phyloP scores from a whole-genome alignment of 2,888 invertebrate species.

The Mellilla xanthometata region DNA sequence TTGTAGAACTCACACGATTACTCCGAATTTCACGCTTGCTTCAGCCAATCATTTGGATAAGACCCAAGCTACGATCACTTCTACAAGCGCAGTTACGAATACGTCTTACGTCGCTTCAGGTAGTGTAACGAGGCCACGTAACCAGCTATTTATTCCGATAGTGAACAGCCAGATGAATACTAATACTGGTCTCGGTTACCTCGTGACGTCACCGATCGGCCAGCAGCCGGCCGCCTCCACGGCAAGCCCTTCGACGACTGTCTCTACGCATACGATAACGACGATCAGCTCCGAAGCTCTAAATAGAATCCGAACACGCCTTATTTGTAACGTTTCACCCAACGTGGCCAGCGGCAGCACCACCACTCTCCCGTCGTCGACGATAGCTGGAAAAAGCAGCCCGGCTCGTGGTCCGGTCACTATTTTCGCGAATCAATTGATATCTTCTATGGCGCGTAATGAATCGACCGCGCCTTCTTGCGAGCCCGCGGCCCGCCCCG shows the following conservation, averaged over 20 bases:
- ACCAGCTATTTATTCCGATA: constrained; percentile 11
- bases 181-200: constrained; percentile 7
- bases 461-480: not conserved
- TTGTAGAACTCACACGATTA: constrained; percentile 10
- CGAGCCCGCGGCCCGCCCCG: not conserved
- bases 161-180: constrained; percentile 10
- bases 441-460: not conserved
- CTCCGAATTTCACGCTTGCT: constrained; percentile 1
- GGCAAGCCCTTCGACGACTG: not conserved
- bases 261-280: constrained; percentile 7
- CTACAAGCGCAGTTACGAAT: not conserved
- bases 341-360: not conserved
- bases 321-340: constrained; percentile 8
- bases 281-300: constrained; percentile 13
- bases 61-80: constrained; percentile 2
- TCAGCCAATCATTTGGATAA: not conserved
- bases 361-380: not conserved
- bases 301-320: constrained; percentile 6
- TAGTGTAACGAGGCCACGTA: not conserved
- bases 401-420: constrained; percentile 4
- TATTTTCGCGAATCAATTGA: constrained; percentile 6
- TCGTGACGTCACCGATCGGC: constrained; percentile 7
- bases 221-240: not conserved
- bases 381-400: not conserved
- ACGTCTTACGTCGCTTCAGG: constrained; percentile 1